phyloP scores from a whole-genome alignment of 2,113 vertebrate species.

The Cebus imitator region DNA sequence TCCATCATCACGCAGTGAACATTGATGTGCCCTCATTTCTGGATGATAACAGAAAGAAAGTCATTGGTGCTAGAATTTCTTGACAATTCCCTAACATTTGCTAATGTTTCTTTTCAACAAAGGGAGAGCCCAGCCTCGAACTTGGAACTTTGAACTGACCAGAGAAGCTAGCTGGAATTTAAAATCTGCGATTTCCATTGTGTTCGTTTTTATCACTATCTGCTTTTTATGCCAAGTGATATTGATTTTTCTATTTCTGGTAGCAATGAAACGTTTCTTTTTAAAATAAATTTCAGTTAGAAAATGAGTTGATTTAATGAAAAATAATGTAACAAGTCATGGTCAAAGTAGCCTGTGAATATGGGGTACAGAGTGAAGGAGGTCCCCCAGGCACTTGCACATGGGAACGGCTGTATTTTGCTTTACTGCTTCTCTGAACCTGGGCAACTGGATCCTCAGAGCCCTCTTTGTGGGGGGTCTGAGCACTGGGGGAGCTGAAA shows the following conservation, averaged over 20 bases:
- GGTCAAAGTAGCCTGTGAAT: background rate
- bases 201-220: background rate
- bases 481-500: background rate
- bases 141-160: background rate
- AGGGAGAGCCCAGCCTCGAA: background rate
- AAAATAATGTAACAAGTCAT: background rate
- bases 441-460: fast-evolving
- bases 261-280: background rate
- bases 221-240: background rate
- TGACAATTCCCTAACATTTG: too few relatives aligned
- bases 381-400: fast-evolving
- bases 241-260: background rate
- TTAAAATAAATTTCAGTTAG: background rate
- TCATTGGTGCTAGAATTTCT: background rate
- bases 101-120: background rate
- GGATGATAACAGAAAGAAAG: background rate
- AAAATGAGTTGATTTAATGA: background rate
- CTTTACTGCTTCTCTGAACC: background rate
- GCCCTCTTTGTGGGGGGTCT: background rate
- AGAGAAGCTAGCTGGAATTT: background rate
- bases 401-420: background rate
- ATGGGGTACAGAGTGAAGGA: background rate
- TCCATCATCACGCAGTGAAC: fast-evolving
- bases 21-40: background rate
- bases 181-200: background rate